phyloP scores from a whole-genome alignment of 2,888 invertebrate species.

The Drosophila kokeensis region DNA sequence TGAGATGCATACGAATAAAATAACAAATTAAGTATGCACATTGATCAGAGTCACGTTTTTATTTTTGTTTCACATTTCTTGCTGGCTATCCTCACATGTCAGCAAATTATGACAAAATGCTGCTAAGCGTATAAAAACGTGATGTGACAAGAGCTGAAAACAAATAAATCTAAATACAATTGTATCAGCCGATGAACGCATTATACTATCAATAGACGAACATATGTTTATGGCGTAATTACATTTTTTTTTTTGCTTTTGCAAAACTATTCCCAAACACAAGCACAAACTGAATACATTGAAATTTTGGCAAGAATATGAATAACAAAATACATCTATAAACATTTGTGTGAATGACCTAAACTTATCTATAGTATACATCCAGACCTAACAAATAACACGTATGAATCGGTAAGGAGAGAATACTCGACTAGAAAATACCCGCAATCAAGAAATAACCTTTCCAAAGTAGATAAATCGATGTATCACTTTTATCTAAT shows the following conservation, averaged over 20 bases:
- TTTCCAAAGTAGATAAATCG: not conserved
- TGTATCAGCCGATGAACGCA: slow-evolving; percentile 35
- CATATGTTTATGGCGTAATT: not conserved
- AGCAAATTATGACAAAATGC: slow-evolving; percentile 71
- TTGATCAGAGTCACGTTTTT: slow-evolving; percentile 44
- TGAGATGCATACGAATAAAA: slow-evolving; percentile 10
- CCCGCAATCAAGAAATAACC: not conserved
- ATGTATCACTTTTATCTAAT: not conserved
- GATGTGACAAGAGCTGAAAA: slow-evolving; percentile 27
- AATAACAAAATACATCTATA: not conserved
- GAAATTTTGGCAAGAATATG: slow-evolving; percentile 4
- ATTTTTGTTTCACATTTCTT: slow-evolving; percentile 15
- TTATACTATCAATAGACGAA: slow-evolving; percentile 27
- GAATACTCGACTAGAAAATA: not conserved
- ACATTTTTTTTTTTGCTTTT: not conserved
- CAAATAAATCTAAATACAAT: slow-evolving; percentile 20
- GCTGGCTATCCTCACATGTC: slow-evolving; percentile 51
- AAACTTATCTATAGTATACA: not conserved
- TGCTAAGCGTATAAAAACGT: slow-evolving; percentile 35
- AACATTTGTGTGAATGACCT: slow-evolving; percentile 11
- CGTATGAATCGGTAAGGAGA: not conserved
- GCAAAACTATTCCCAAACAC: slow-evolving; percentile 7
- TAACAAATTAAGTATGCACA: slow-evolving; percentile 21
- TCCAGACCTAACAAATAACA: not conserved
- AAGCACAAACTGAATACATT: slow-evolving; percentile 14